These are phyloP conservation scores for Patiria miniata DNA, from an alignment of 35 echinoderm and acorn worm genomes.

Conservation along the genomic window DNA sequence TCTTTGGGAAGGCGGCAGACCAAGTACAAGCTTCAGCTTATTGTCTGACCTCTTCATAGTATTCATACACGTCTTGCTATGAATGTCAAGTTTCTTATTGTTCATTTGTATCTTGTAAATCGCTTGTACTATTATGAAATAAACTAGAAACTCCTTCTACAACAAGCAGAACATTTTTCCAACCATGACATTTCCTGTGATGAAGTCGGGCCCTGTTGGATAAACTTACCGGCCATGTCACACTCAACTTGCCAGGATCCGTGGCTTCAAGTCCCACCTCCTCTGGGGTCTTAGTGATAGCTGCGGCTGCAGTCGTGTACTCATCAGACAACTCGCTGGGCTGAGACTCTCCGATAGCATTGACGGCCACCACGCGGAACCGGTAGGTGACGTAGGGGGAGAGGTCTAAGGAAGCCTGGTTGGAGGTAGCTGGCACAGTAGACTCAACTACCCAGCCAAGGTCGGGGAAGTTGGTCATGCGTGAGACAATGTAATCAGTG, in stretches of 20 bases:
- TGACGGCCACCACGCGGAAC: conserved; percentile 63
- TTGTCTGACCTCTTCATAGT: too few species aligned
- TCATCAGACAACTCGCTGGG: conserved; percentile 14
- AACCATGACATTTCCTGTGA: too few species aligned
- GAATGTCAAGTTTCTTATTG: too few species aligned
- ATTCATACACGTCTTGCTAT: too few species aligned
- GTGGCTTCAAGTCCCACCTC: neutral
- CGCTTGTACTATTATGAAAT: too few species aligned
- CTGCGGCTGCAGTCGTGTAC: neutral
- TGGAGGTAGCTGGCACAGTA: conserved; percentile 26
- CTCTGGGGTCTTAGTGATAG: neutral
- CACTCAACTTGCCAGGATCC: conserved; percentile 40
- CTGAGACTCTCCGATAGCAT: conserved; percentile 49
- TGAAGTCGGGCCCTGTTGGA: neutral
- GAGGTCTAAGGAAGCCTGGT: conserved; percentile 43
- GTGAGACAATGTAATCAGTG: conserved; percentile 45
- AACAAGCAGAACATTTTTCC: too few species aligned
- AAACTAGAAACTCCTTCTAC: too few species aligned
- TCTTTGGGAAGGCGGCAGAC: too few species aligned
- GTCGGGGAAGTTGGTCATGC: conserved; percentile 40
- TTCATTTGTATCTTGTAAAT: too few species aligned
- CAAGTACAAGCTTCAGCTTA: too few species aligned
- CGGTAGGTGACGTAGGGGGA: conserved; percentile 37
- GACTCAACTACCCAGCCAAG: conserved; percentile 32
- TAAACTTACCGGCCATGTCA: conserved; percentile 52